phyloP scores from a whole-genome alignment of 2,797 vertebrate genomes.

The Pyrocephalus nanus region DNA sequence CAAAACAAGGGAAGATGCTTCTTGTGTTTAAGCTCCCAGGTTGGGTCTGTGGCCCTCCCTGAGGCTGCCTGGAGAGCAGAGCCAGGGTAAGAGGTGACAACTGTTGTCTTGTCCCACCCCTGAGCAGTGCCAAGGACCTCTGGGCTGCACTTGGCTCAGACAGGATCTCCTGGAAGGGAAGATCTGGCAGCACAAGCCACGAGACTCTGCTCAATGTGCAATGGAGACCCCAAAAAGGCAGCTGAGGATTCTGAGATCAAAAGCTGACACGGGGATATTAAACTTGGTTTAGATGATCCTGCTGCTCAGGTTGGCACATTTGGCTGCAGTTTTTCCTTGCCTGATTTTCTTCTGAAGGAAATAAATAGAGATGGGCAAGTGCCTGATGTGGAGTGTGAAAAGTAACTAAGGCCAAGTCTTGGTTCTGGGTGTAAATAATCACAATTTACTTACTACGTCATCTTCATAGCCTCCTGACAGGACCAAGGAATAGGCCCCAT shows the following conservation, averaged over 20 bases:
- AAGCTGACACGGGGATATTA: neutral
- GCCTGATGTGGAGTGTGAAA: accelerated
- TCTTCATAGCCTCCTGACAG: conserved; percentile 97
- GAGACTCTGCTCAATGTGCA: neutral
- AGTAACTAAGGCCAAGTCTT: neutral
- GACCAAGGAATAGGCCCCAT: conserved; percentile 93
- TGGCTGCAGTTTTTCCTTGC: neutral
- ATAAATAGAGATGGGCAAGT: accelerated
- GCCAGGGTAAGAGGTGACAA: neutral
- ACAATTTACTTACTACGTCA: conserved; percentile 85
- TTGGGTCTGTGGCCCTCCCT: neutral
- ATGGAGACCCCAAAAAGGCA: neutral
- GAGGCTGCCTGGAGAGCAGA: neutral
- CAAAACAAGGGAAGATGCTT: neutral
- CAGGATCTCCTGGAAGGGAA: neutral
- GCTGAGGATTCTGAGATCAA: neutral
- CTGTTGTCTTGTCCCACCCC: accelerated
- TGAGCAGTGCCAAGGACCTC: neutral
- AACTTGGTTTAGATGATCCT: neutral
- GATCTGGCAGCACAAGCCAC: neutral
- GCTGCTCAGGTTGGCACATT: neutral
- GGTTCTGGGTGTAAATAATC: neutral
- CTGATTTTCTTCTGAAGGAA: neutral
- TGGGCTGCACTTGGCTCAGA: neutral
- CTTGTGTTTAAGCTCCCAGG: neutral